A percentile compares a stretch with the other conserved stretches of the same genome.
These are phyloP conservation scores for Zenarchopterus dispar DNA, from an alignment of 2,797 vertebrate species.

Conservation along the genomic window DNA sequence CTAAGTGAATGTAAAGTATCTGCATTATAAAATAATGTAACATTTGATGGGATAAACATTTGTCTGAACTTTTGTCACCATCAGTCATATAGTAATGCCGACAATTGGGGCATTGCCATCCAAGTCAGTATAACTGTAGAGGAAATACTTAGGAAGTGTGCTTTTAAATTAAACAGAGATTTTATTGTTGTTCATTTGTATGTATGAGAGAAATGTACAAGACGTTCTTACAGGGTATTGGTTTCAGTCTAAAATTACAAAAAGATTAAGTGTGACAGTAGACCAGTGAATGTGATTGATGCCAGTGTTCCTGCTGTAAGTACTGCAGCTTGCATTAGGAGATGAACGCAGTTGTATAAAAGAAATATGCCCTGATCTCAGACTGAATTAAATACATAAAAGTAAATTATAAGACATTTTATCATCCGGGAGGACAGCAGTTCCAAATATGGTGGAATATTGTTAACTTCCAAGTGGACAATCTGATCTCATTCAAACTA, in stretches of 20 bases:
- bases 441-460: not conserved
- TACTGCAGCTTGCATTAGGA: not conserved
- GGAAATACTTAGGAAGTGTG: no score
- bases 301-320: not conserved
- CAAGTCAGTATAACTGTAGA: no score
- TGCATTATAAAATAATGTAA: no score
- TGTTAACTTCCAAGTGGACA: not conserved
- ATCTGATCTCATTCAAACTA: conserved; percentile 12
- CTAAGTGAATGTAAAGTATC: no score
- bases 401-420: not conserved
- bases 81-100: no score
- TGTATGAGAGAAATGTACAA: not conserved
- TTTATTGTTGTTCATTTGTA: not conserved
- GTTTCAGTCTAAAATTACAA: not conserved
- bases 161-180: no score
- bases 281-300: conserved; percentile 9
- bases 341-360: not conserved
- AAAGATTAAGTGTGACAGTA: conserved; percentile 1
- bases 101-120: no score
- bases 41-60: no score
- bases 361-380: not conserved
- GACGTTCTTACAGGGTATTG: not conserved
- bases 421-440: not conserved
- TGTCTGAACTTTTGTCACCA: no score
- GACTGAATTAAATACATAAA: not conserved